Evolutionary conservation across 2,797 vertebrate genomes (phyloP), one percentile per base, ranked within the genome.

Genomic region (Pantherophis vulpinus): DNA sequence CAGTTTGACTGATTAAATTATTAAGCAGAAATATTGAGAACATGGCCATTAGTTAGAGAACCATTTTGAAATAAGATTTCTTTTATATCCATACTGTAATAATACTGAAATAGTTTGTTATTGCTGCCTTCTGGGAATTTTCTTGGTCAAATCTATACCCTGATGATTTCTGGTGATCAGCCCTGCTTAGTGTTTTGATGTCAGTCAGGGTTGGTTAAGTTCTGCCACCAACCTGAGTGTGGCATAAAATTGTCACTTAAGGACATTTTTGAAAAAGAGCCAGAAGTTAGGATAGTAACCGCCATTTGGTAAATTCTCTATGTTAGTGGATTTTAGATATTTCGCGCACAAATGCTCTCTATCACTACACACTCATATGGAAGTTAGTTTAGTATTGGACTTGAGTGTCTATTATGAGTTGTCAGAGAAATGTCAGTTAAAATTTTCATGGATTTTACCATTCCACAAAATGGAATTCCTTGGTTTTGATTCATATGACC

Each of bases 61-160:
- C 0, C 27, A 8, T 86, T 37, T 42, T 74, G 59, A 0, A 0
- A 4, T 1, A 0, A 0, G n/a, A 88, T 89, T 42, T 83, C 58
- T 27, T n/a, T n/a, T 20, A 2, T 0, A 91, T 88, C 7, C 32
- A 18, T 74, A 37, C 6, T 74, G 16, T 74, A 74, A 37, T 32
- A 37, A 74, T 74, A 9, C 2, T 18, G 6, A 74, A 32, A 32
- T 32, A 70, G 16, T 32, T 74, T 37, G 70, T 37, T 37, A 9
- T 74, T 74, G 70, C 16, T 74, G n/a, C 66, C 32, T 74, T 74
- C 66, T 74, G 16, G 16, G 32, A 74, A 37, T 6, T 70, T 70
- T 37, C 70, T 74, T 74, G n/a, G 2, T 74, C 70, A 74, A 37
- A 37, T 74, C 70, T 74, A 74, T 74, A 37, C 32, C 16, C 16